phyloP scores from a whole-genome alignment of 1,140 invertebrate genomes.

The Platyura marginata region DNA sequence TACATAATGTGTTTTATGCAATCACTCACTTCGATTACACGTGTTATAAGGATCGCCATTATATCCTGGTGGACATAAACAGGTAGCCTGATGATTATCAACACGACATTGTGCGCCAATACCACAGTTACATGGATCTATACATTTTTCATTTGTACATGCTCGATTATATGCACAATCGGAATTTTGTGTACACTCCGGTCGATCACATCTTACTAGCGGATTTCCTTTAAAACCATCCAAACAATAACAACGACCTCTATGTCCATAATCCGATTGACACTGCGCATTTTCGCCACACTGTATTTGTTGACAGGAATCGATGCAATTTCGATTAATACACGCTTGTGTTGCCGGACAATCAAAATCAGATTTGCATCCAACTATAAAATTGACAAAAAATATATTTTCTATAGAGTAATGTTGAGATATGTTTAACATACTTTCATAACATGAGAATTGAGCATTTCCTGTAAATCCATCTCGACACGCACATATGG shows the following conservation, averaged over 20 bases:
- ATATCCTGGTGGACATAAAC: conserved; percentile 66
- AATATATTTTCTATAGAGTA: conserved; percentile 6
- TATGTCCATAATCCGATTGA: conserved; percentile 47
- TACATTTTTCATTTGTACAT: conserved; percentile 54
- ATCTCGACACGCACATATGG: conserved; percentile 65
- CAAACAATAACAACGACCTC: conserved; percentile 60
- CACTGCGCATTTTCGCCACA: conserved; percentile 72
- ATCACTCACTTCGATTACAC: conserved; percentile 37
- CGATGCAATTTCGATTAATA: conserved; percentile 62
- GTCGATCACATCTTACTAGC: conserved; percentile 49
- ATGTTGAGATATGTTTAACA: conserved; percentile 12
- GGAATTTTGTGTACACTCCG: conserved; percentile 51
- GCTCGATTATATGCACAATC: conserved; percentile 57
- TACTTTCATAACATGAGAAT: conserved; percentile 54
- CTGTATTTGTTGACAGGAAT: conserved; percentile 58
- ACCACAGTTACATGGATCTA: conserved; percentile 60
- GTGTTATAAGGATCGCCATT: conserved; percentile 51
- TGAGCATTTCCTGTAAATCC: conserved; percentile 73
- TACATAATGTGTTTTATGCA: too few species aligned
- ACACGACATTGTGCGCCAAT: conserved; percentile 55
- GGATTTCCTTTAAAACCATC: conserved; percentile 57
- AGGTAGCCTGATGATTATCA: conserved; percentile 52
- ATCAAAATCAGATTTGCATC: conserved; percentile 69
- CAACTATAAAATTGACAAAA: conserved; percentile 34
- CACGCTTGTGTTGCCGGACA: conserved; percentile 68